These are phyloP conservation scores for Papilio polyxenes DNA, from an alignment of 1,140 invertebrate species.

Conservation along the genomic window DNA sequence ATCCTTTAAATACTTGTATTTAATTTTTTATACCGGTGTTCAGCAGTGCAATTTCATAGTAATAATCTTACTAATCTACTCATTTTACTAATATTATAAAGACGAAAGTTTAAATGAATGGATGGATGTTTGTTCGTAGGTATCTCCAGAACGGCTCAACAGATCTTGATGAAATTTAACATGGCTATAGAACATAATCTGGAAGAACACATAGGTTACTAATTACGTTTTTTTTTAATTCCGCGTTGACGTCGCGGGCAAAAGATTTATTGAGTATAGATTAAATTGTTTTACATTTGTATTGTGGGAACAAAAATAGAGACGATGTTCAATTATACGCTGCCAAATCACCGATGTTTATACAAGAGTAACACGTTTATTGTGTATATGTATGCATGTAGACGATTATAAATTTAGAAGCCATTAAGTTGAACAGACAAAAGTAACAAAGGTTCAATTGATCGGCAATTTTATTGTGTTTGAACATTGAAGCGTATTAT, in stretches of 20 bases:
- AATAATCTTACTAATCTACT: background rate
- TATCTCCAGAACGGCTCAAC: too few species aligned
- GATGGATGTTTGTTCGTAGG: too few species aligned
- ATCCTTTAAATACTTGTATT: background rate
- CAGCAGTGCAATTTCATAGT: background rate
- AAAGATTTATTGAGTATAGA: background rate
- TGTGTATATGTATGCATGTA: background rate
- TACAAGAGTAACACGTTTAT: constrained; percentile 4
- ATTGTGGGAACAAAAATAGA: constrained; percentile 11
- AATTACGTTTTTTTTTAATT: too few species aligned
- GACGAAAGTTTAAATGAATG: too few species aligned
- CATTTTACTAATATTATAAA: too few species aligned
- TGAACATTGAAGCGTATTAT: too few species aligned
- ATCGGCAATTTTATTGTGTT: background rate
- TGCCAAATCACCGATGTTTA: background rate
- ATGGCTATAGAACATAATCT: too few species aligned
- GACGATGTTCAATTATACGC: background rate
- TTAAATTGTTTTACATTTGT: background rate
- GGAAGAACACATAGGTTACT: too few species aligned
- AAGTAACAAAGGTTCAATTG: background rate
- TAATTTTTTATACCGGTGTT: background rate
- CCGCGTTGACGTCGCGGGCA: background rate
- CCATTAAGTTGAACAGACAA: background rate
- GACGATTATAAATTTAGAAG: background rate
- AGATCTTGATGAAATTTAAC: too few species aligned